These are phyloP conservation scores for Lithophane leautieri DNA, from an alignment of 2,888 invertebrate species.

Conservation along the genomic window DNA sequence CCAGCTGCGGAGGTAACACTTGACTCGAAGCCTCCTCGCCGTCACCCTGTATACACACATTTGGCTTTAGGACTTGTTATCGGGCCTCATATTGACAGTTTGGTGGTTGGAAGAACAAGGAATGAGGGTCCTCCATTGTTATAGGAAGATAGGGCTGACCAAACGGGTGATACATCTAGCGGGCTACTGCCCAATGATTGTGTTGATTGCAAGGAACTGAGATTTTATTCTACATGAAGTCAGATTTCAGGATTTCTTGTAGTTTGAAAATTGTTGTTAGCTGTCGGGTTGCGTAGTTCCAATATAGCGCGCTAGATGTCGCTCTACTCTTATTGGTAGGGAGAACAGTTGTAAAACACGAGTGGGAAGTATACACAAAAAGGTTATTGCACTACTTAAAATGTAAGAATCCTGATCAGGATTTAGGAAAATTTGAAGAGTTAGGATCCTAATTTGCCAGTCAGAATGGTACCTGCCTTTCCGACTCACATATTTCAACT, in stretches of 20 bases:
- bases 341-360: background rate
- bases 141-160: background rate
- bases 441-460: background rate
- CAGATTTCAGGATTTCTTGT: background rate
- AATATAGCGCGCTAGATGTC: background rate
- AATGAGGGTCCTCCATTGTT: no score
- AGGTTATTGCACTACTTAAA: background rate
- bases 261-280: background rate
- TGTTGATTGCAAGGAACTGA: background rate
- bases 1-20: constrained; percentile 85
- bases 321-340: background rate
- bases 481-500: background rate
- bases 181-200: background rate
- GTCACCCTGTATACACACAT: constrained; percentile 77
- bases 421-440: background rate
- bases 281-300: background rate
- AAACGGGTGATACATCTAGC: background rate
- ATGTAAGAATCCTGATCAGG: no score
- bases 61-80: no score
- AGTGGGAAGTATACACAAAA: background rate
- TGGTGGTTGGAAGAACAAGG: background rate
- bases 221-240: background rate
- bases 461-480: no score
- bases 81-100: background rate
- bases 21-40: constrained; percentile 83